Evolutionary conservation across 2,113 vertebrate genomes (phyloP).

Genomic region (Colius striatus): DNA sequence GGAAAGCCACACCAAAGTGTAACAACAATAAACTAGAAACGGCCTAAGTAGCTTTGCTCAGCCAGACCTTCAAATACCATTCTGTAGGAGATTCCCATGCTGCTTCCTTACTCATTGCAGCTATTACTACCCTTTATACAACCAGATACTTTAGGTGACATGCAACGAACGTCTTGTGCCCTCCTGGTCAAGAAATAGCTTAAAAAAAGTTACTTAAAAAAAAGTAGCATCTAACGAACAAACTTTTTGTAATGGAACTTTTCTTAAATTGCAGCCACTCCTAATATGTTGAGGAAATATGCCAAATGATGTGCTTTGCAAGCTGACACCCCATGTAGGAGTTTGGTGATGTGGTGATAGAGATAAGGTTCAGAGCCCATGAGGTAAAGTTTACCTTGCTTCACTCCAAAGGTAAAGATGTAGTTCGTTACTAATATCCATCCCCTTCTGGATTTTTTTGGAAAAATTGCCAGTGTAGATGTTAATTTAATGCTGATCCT

Average conservation of each 20-base stretch:
- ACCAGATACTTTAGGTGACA: background rate
- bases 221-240: background rate
- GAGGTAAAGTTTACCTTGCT: background rate
- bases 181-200: background rate
- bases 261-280: background rate
- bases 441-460: background rate
- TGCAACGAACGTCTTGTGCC: background rate
- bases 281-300: background rate
- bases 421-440: background rate
- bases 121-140: background rate
- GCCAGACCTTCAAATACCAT: constrained; percentile 1
- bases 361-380: background rate
- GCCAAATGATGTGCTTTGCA: background rate
- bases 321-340: background rate
- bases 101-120: background rate
- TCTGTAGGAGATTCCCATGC: background rate
- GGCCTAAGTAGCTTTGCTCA: constrained; percentile 65
- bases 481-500: constrained; percentile 14
- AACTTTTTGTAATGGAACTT: background rate
- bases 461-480: background rate
- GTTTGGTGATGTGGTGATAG: background rate
- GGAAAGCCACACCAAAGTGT: constrained; percentile 64
- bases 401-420: background rate
- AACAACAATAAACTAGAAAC: constrained; percentile 74
- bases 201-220: background rate